Conservation (phyloP, 2,113 vertebrate genomes). For the Danionella cerebrum region DNA sequence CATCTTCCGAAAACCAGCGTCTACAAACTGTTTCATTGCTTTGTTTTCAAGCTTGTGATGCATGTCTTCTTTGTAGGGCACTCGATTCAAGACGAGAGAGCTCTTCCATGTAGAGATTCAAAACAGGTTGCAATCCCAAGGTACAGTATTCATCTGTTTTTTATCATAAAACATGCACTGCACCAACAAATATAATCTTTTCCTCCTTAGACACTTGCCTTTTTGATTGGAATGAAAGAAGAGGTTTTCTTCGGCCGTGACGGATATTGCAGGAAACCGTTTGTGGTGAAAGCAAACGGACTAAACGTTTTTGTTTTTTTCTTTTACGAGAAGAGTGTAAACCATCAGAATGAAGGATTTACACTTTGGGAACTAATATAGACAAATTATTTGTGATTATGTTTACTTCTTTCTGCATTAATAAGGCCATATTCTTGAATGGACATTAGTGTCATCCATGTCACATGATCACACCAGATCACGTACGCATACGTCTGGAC, state of each 20-base stretch:
- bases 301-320: neutral
- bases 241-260: neutral
- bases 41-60: too few relatives aligned
- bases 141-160: constrained; percentile 8
- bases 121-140: neutral
- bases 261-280: neutral
- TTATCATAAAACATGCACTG: neutral
- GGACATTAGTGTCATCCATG: neutral
- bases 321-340: neutral
- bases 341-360: neutral
- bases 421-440: neutral
- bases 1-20: too few relatives aligned
- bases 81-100: constrained; percentile 53
- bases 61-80: constrained; percentile 49
- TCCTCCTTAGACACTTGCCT: constrained; percentile 15
- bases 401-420: neutral
- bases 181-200: neutral
- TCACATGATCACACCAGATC: neutral
- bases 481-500: neutral
- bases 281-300: neutral
- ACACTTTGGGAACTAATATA: neutral
- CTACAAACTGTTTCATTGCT: neutral
- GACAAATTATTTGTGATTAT: neutral
- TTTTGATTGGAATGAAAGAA: constrained; percentile 10
- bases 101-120: constrained; percentile 54